These are phyloP conservation scores for Archips crataeganus DNA, from an alignment of 2,888 invertebrate genomes.

Conservation along the genomic window DNA sequence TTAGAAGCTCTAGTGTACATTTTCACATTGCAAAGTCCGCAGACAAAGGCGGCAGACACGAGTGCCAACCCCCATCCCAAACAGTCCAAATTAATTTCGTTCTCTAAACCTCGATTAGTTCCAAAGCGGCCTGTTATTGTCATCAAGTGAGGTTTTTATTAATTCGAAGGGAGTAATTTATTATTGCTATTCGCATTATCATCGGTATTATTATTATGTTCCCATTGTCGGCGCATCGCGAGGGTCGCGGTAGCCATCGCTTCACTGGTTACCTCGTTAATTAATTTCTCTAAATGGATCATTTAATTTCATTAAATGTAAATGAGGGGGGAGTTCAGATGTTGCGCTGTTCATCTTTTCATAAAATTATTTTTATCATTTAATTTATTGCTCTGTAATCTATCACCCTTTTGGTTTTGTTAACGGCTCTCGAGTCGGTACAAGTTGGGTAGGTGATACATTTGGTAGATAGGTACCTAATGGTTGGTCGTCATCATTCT, in stretches of 20 bases:
- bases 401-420: slow-evolving; percentile 27
- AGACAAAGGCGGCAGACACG: slow-evolving; percentile 8
- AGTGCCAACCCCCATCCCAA: slow-evolving; percentile 55
- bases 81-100: slow-evolving; percentile 69
- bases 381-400: slow-evolving; percentile 38
- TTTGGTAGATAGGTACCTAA: not conserved
- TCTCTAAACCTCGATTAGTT: slow-evolving; percentile 76
- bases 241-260: slow-evolving; percentile 72
- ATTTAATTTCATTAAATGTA: slow-evolving; percentile 86
- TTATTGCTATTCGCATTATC: slow-evolving; percentile 73
- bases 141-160: slow-evolving; percentile 82
- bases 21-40: slow-evolving; percentile 12
- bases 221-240: slow-evolving; percentile 58
- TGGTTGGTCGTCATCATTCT: slow-evolving; percentile 6
- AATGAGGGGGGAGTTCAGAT: slow-evolving; percentile 79
- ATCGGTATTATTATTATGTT: slow-evolving; percentile 69
- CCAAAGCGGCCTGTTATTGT: slow-evolving; percentile 79
- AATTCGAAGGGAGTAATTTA: slow-evolving; percentile 75
- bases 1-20: not conserved
- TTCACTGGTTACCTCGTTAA: slow-evolving; percentile 82
- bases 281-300: slow-evolving; percentile 85
- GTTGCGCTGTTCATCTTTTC: slow-evolving; percentile 61
- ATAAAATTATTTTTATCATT: slow-evolving; percentile 59
- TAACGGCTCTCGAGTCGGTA: slow-evolving; percentile 10
- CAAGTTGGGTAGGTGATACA: not conserved